Base-by-base conservation (phyloP, 2,113 vertebrate genomes). In the Grallaria varia region DNA sequence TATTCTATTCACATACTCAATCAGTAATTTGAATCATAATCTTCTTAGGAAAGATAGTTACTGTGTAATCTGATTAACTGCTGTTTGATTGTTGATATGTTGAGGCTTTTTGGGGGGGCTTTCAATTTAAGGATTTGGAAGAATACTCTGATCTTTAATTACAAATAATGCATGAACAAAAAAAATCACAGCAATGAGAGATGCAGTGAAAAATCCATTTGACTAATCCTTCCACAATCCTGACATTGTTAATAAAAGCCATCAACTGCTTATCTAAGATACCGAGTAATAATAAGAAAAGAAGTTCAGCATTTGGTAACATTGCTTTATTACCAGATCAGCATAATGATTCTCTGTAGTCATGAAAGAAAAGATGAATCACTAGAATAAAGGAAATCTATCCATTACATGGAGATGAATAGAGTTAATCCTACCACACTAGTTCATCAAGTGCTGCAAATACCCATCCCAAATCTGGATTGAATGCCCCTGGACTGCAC, bases 361-460 rank as follows among this genome's bases (percentile, higher is more conserved):
- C 20, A 44, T 86, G 50, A 95, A 97, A 94, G 83, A 97, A 81
- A 60, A 95, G 11, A 47, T 45, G 8, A 92, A 63, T 40, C 80
- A 62, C 18, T 81, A 87, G 68, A 96, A 16, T 50, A 55, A 78
- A 14, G 14, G 40, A 73, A 90, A 71, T 75, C 77, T n/a, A 87
- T 95, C 69, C 39, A 69, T 97, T 94, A 93, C 18, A 80, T 28
- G 44, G 47, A 95, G 40, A 75, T 21, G 3, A 60, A 76, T 8
- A 71, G 35, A 93, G 42, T 90, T 94, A 96, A 76, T 62, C 74
- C 72, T 96, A 91, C 80, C 82, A 91, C 68, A 84, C 59, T 91
- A 93, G 90, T 80, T 97, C 92, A 93, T 96, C 80, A 95, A 84
- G 53, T 72, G n/a, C 49, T 91, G 59, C 80, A 79, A 76, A 91